Evolutionary conservation across 1,140 invertebrate genomes (phyloP).

Genomic region (Gonatopus flavifemur): DNA sequence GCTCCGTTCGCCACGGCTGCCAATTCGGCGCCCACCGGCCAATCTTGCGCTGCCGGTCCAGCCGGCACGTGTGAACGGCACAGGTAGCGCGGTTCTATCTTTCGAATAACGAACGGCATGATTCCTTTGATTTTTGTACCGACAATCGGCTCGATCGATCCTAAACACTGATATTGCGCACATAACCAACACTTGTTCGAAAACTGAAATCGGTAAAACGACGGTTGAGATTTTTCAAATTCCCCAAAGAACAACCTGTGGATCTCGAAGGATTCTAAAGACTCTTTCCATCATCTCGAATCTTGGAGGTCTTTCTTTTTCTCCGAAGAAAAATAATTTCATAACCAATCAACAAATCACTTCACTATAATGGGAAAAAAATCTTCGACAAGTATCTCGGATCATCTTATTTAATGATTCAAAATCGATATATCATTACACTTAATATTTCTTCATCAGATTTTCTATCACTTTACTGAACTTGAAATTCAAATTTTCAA

Average conservation of each 20-base stretch:
- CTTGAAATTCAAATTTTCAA: too few relatives aligned
- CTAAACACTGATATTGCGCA: background rate
- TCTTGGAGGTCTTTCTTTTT: background rate
- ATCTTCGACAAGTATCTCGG: too few relatives aligned
- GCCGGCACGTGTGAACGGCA: constrained; percentile 54
- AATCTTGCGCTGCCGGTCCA: constrained; percentile 42
- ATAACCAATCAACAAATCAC: too few relatives aligned
- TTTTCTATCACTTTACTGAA: too few relatives aligned
- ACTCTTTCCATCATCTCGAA: background rate
- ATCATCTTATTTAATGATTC: too few relatives aligned
- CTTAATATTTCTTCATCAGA: too few relatives aligned
- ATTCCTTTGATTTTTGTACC: constrained; percentile 13
- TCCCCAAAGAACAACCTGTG: constrained; percentile 4
- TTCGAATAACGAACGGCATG: constrained; percentile 57
- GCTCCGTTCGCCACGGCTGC: constrained; percentile 60
- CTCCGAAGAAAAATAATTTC: too few relatives aligned
- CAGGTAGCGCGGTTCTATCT: constrained; percentile 52
- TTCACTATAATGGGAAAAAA: too few relatives aligned
- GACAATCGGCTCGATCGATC: background rate
- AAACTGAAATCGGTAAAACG: background rate
- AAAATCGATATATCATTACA: too few relatives aligned
- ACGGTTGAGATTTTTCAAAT: constrained; percentile 1
- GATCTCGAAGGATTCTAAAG: background rate
- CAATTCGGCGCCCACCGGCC: constrained; percentile 55
- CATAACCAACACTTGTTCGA: constrained; percentile 3